Base-by-base conservation (phyloP, 2,113 vertebrate species). In the Serilophus lunatus region DNA sequence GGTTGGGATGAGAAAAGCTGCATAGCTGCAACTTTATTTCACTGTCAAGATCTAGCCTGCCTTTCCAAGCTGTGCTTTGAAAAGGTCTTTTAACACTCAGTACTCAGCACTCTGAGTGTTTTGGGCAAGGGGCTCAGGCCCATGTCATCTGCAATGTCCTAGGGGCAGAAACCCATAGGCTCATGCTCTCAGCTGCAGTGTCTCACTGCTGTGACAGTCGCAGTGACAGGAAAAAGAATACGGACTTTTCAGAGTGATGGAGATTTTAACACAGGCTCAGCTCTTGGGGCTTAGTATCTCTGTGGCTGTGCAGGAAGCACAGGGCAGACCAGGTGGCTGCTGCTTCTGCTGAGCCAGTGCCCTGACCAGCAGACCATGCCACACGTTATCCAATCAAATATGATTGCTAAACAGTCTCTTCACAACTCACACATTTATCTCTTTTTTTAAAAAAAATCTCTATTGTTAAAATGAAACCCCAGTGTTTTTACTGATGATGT, bases 111-210 rank as follows among this genome's bases (percentile, higher is more conserved):
- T 24, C 69, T 35, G 33, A 70, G 51, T 23, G 65, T 36, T 79
- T 8, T 68, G 53, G 79, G 49, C 70, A 54, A 40, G 54, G n/a
- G 24, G 36, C 35, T 86, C 53, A 17, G 36, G 49, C 57, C 59
- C 59, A 11, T 0, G 12, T 8, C 12, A 23, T 7, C 49, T 66
- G 11, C 47, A 40, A 19, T 0, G 1, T 44, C 44, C 83, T 65
- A 3, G 3, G 53, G 54, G 38, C 40, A 74, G 66, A 75, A 91
- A 47, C 33, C 18, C 0, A 0, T 1, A 63, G 40, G 47, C 15
- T 65, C 47, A 47, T 0, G 0, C 51, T 88, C 76, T 38, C 42
- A 71, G 78, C 54, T 69, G 42, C 9, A 3, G 1, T 6, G 31
- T 63, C 42, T 63, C 12, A 0, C 54, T 86, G 68, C 63, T 42